A percentile compares a stretch with the other conserved stretches of the same genome.
phyloP scores from a whole-genome alignment of 92 coral and sea anemone species.

The Actinostola sp. region DNA sequence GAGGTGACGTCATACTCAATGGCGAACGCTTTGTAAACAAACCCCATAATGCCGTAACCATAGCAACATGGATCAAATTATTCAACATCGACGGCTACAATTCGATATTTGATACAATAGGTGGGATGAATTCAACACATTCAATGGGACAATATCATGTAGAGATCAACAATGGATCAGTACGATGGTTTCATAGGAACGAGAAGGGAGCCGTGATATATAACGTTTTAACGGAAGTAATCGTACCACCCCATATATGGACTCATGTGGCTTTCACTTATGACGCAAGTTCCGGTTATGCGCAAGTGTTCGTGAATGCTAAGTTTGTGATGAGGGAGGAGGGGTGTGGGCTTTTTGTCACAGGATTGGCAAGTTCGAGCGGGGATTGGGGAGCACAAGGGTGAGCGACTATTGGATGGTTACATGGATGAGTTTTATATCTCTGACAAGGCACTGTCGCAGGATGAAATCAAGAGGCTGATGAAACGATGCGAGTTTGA shows the following conservation, averaged over 20 bases:
- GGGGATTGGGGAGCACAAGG: slow-evolving; percentile 92
- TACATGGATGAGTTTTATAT: slow-evolving; percentile 89
- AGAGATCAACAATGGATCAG: slow-evolving; percentile 74
- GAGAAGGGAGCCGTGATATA: slow-evolving; percentile 73
- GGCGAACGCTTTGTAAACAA: slow-evolving; percentile 78
- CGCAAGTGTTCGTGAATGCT: slow-evolving; percentile 92
- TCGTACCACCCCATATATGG: slow-evolving; percentile 77
- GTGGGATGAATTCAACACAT: slow-evolving; percentile 83
- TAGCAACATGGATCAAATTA: slow-evolving; percentile 88
- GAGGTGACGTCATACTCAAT: slow-evolving; percentile 86
- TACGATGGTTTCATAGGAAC: slow-evolving; percentile 92
- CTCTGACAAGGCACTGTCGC: slow-evolving; percentile 86
- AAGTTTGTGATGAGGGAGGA: slow-evolving; percentile 85
- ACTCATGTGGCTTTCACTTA: slow-evolving; percentile 91
- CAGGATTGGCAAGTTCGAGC: slow-evolving; percentile 98
- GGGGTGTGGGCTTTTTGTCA: slow-evolving; percentile 77
- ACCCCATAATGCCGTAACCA: slow-evolving; percentile 81
- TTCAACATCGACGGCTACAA: slow-evolving; percentile 67
- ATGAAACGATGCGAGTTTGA: slow-evolving; percentile 95
- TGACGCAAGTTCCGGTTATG: slow-evolving; percentile 74
- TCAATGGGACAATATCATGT: slow-evolving; percentile 80
- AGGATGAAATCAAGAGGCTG: slow-evolving; percentile 84
- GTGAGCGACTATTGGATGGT: slow-evolving; percentile 69
- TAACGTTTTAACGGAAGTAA: slow-evolving; percentile 81
- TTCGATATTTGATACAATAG: slow-evolving; percentile 91